These are phyloP conservation scores for Quadroppia sp. DNA, from an alignment of 2,888 invertebrate species.

Conservation along the genomic window DNA sequence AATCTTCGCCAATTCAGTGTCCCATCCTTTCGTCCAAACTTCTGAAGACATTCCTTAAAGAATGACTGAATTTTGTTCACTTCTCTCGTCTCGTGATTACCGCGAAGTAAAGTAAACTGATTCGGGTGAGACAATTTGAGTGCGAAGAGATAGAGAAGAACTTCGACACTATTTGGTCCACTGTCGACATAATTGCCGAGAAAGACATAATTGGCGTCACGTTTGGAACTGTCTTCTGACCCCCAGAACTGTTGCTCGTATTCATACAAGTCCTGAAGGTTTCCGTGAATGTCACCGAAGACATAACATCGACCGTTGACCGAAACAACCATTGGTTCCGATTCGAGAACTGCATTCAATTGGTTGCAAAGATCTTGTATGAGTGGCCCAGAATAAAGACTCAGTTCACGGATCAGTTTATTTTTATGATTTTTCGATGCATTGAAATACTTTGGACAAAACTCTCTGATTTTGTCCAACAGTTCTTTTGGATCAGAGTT, in stretches of 20 bases:
- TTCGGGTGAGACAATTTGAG: slow-evolving; percentile 65
- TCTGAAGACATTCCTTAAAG: slow-evolving; percentile 63
- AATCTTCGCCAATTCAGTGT: slow-evolving; percentile 69
- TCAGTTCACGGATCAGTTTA: no score
- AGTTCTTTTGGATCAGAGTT: no score
- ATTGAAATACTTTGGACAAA: no score
- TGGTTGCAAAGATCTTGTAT: slow-evolving; percentile 48
- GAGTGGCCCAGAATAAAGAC: no score
- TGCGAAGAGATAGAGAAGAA: slow-evolving; percentile 61
- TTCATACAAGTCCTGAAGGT: slow-evolving; percentile 63
- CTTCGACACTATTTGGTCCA: slow-evolving; percentile 63
- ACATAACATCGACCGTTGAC: slow-evolving; percentile 45
- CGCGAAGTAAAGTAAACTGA: slow-evolving; percentile 63
- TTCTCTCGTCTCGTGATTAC: slow-evolving; percentile 50
- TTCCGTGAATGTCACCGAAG: slow-evolving; percentile 69
- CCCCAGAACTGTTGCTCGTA: slow-evolving; percentile 70
- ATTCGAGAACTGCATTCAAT: slow-evolving; percentile 51
- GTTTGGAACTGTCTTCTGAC: slow-evolving; percentile 62
- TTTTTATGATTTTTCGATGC: no score
- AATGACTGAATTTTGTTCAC: slow-evolving; percentile 19
- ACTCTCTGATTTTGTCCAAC: no score
- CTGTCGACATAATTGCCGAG: slow-evolving; percentile 71
- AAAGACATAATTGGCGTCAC: slow-evolving; percentile 66
- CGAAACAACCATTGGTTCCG: slow-evolving; percentile 52
- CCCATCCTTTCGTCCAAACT: slow-evolving; percentile 68